These are phyloP conservation scores for Drosophila bocqueti DNA, from an alignment of 1,140 invertebrate genomes.

Conservation along the genomic window DNA sequence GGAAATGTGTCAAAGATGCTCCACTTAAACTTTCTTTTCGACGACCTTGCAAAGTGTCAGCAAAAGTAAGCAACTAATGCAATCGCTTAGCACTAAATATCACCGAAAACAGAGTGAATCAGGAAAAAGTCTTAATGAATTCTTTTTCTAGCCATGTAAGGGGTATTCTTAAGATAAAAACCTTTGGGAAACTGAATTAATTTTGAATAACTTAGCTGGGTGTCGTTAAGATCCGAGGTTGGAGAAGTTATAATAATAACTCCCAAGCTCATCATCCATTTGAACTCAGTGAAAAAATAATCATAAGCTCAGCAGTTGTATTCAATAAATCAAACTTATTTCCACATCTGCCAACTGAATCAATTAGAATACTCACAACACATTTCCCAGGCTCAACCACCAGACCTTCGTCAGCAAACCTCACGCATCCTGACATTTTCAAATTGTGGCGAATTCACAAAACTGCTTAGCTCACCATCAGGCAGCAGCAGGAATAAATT, in stretches of 20 bases:
- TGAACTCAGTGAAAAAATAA: background rate
- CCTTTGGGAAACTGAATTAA: background rate
- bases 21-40: conserved; percentile 38
- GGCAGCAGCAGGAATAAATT: background rate
- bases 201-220: conserved; percentile 4
- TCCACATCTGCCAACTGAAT: conserved; percentile 18
- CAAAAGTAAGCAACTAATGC: conserved; percentile 17
- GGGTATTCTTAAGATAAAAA: background rate
- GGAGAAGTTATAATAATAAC: background rate
- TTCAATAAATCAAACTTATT: conserved; percentile 7
- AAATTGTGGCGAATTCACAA: conserved; percentile 10
- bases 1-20: conserved; percentile 47
- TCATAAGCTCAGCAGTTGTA: background rate
- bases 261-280: background rate
- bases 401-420: conserved; percentile 33
- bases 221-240: background rate
- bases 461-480: conserved; percentile 35
- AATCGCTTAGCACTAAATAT: conserved; percentile 27
- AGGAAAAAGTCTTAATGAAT: conserved; percentile 1
- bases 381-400: conserved; percentile 1
- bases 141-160: background rate
- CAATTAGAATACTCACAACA: conserved; percentile 41
- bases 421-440: conserved; percentile 28
- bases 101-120: background rate
- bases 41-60: conserved; percentile 48